Evolutionary conservation across 2,113 vertebrate genomes (phyloP), one percentile per base, ranked within the genome.

Genomic region (Chionomys nivalis): DNA sequence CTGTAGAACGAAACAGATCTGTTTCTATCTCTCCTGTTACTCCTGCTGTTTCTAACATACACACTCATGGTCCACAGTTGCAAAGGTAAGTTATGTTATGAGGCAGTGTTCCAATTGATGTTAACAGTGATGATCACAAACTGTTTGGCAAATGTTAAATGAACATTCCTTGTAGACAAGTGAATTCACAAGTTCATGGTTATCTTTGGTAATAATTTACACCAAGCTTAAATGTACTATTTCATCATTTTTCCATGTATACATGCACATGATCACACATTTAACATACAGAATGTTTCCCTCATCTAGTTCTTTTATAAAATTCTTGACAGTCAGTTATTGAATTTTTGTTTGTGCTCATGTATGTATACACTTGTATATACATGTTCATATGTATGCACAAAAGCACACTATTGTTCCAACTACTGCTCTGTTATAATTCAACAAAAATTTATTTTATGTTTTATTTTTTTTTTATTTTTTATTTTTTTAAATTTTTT

Each of bases 1-100:
- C 91, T 87, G 3, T 70, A 36, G 75, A 96, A 94, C 87, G 66
- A 89, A 96, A 83, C 26, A 91, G 75, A 13, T 76, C 36, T 58
- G 19, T 58, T 6, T 21, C 24, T 63, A 9, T 42, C 24, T 42
- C 55, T n/a, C 14, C n/a, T 63, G 9, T 63, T 85, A 26, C 7
- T 8, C n/a, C n/a, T 63, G 4, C 39, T 85, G 39, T 85, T 14
- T 65, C 16, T 44, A 19, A 65, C 7, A 23, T 1, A n/a, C 6
- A 52, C 12, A 4, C 66, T 24, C 3, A 14, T 39, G 12, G 12
- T 16, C 11, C 47, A 33, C 58, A 61, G 66, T 63, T 66, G 55
- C 73, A 70, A 63, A 90, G 10, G 33, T 76, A 24, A 81, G 76
- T 23, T 85, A 3, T 88, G 83, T 88, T 44, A 61, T 81, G 88